Evolutionary conservation across 2,888 invertebrate genomes (phyloP).

Genomic region (Amphipyra berbera): DNA sequence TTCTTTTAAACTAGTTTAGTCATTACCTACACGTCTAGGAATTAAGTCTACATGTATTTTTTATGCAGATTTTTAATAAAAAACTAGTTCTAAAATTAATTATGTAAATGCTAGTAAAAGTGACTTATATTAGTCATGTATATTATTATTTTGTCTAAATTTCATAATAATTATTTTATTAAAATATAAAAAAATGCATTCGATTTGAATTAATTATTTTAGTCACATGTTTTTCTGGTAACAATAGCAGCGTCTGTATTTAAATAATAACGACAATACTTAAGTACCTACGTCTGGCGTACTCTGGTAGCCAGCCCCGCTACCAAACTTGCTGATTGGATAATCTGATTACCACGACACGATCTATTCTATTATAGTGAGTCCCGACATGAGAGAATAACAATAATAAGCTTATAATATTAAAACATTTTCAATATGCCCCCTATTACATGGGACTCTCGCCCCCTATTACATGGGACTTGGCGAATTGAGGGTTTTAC

Average conservation of each 20-base stretch:
- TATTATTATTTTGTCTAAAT: slow-evolving; percentile 1
- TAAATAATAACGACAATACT: background rate
- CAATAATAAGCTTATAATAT: too few species aligned
- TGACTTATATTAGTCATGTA: background rate
- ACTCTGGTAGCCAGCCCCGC: too few species aligned
- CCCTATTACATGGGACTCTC: too few species aligned
- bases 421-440: too few species aligned
- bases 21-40: background rate
- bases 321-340: too few species aligned
- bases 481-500: too few species aligned
- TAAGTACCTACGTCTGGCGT: background rate
- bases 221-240: slow-evolving; percentile 13
- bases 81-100: slow-evolving; percentile 24
- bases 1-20: too few species aligned
- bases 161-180: slow-evolving; percentile 3
- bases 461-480: too few species aligned
- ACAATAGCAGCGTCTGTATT: background rate
- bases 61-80: slow-evolving; percentile 8
- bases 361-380: too few species aligned
- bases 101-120: slow-evolving; percentile 42
- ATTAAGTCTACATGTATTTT: background rate
- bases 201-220: slow-evolving; percentile 26
- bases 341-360: too few species aligned
- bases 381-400: too few species aligned
- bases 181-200: slow-evolving; percentile 2